Conservation (phyloP, 2,888 invertebrate genomes). For the Nomada goodeniana region DNA sequence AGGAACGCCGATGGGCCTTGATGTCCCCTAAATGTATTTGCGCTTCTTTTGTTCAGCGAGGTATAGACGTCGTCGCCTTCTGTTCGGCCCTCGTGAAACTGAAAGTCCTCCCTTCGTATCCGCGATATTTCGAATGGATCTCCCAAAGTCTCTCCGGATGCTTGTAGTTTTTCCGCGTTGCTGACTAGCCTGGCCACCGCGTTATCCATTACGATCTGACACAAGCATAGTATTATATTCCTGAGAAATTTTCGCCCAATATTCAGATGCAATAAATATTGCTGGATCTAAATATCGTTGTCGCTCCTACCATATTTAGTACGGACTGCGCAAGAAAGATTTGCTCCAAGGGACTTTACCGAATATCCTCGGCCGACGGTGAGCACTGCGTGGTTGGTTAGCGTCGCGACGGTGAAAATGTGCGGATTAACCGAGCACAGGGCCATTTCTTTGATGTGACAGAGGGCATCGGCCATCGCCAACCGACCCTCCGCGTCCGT, state of each 20-base stretch:
- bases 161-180: constrained; percentile 88
- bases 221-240: background rate
- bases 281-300: too few species aligned
- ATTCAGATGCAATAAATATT: too few species aligned
- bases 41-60: constrained; percentile 89
- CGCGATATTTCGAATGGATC: constrained; percentile 94
- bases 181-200: constrained; percentile 85
- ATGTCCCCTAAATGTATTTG: constrained; percentile 91
- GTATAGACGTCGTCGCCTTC: constrained; percentile 95
- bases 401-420: constrained; percentile 95
- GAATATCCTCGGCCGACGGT: constrained; percentile 90
- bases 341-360: constrained; percentile 83
- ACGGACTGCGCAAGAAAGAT: background rate
- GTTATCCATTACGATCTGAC: constrained; percentile 87
- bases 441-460: constrained; percentile 90
- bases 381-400: constrained; percentile 93
- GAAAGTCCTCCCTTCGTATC: constrained; percentile 90
- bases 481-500: constrained; percentile 98
- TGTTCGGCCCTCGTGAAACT: constrained; percentile 88
- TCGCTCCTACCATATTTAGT: too few species aligned
- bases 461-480: constrained; percentile 96
- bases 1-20: constrained; percentile 94
- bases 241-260: too few species aligned
- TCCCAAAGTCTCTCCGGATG: constrained; percentile 89
- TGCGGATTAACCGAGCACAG: constrained; percentile 90